Evolutionary conservation across 2,888 invertebrate genomes (phyloP).

Genomic region (Cheilosia grossa): DNA sequence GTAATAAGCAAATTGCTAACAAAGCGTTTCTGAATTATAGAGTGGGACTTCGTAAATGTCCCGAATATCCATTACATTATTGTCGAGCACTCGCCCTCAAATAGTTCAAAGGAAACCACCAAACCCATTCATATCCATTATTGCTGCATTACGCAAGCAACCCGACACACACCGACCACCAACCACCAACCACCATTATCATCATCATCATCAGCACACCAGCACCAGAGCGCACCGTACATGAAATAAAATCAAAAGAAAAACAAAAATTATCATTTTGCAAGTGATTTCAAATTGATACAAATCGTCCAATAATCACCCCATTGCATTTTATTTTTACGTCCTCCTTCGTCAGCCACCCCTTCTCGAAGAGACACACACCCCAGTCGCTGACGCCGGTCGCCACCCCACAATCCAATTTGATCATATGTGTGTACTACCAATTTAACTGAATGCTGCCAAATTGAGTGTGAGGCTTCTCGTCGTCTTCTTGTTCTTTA

Average conservation of each 20-base stretch:
- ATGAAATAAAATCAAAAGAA: slow-evolving; percentile 39
- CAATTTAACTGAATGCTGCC: slow-evolving; percentile 64
- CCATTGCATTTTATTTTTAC: slow-evolving; percentile 80
- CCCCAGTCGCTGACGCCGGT: neutral
- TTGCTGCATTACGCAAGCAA: slow-evolving; percentile 34
- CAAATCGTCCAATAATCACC: slow-evolving; percentile 82
- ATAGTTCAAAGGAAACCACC: slow-evolving; percentile 18
- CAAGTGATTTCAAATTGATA: slow-evolving; percentile 80
- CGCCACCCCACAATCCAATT: slow-evolving; percentile 35
- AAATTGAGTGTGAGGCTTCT: slow-evolving; percentile 62
- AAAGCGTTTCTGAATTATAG: slow-evolving; percentile 4
- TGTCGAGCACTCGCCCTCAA: slow-evolving; percentile 1
- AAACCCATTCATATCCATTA: slow-evolving; percentile 35
- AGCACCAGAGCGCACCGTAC: slow-evolving; percentile 12
- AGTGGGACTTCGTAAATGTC: neutral
- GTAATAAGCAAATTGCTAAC: neutral
- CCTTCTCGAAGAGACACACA: slow-evolving; percentile 10
- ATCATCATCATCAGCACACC: neutral
- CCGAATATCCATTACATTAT: slow-evolving; percentile 14
- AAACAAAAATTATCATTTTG: slow-evolving; percentile 64
- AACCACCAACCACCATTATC: neutral
- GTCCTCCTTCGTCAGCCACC: slow-evolving; percentile 42
- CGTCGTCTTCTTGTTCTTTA: slow-evolving; percentile 12
- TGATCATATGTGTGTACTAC: slow-evolving; percentile 55
- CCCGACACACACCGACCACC: slow-evolving; percentile 17